These are phyloP conservation scores for Pseudopodoces humilis DNA, from an alignment of 2,113 vertebrate genomes.

Conservation along the genomic window DNA sequence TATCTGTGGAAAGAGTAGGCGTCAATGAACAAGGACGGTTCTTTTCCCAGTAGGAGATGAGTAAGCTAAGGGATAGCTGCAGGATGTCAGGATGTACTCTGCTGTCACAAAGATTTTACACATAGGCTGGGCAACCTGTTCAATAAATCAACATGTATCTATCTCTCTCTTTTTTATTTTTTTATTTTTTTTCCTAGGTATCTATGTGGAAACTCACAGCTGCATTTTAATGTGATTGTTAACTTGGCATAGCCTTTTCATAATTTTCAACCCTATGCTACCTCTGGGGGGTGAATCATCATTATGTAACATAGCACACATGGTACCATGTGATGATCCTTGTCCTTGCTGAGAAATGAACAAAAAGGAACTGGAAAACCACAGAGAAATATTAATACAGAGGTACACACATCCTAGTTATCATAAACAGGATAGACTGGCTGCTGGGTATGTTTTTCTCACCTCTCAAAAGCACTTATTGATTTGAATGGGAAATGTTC, in stretches of 20 bases:
- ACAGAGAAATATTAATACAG: not conserved
- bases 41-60: slow-evolving; percentile 62
- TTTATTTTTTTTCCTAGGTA: not conserved
- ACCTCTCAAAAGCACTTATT: not conserved
- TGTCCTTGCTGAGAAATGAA: not conserved
- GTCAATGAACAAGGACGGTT: slow-evolving; percentile 50
- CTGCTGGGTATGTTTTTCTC: not conserved
- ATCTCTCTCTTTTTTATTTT: not conserved
- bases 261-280: not conserved
- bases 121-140: slow-evolving; percentile 49
- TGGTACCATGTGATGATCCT: not conserved
- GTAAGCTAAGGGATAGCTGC: slow-evolving; percentile 38
- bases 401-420: not conserved
- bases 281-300: not conserved
- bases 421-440: not conserved
- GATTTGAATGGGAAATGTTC: slow-evolving; percentile 21
- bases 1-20: slow-evolving; percentile 24
- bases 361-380: not conserved
- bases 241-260: slow-evolving; percentile 35
- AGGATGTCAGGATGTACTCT: slow-evolving; percentile 52
- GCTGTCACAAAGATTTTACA: slow-evolving; percentile 70
- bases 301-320: not conserved
- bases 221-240: slow-evolving; percentile 36
- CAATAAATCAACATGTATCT: slow-evolving; percentile 63
- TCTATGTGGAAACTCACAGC: slow-evolving; percentile 6